Conservation (phyloP, 2,888 invertebrate species). For the Notocelia uddmanniana region DNA sequence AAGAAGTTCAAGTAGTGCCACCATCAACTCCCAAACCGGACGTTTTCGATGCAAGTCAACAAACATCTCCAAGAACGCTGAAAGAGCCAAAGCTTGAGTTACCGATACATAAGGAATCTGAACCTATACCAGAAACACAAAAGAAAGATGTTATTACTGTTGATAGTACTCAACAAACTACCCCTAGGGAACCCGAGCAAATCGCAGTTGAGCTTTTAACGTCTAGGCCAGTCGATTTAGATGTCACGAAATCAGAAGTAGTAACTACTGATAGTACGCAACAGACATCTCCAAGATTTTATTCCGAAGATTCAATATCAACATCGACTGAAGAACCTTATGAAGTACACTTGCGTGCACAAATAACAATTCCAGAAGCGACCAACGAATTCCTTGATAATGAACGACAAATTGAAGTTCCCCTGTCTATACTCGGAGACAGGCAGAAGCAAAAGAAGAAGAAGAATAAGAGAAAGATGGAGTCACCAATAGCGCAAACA, state of each 20-base stretch:
- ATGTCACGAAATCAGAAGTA: slow-evolving; percentile 52
- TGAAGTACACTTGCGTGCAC: slow-evolving; percentile 87
- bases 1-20: slow-evolving; percentile 20
- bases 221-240: slow-evolving; percentile 51
- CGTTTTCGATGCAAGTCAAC: slow-evolving; percentile 51
- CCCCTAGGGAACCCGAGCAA: slow-evolving; percentile 73
- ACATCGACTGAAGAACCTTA: slow-evolving; percentile 85
- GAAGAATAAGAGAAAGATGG: slow-evolving; percentile 74
- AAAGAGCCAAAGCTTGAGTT: slow-evolving; percentile 42
- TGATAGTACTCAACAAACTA: slow-evolving; percentile 83
- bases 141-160: slow-evolving; percentile 52
- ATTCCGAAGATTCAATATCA: slow-evolving; percentile 81
- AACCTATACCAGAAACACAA: slow-evolving; percentile 38
- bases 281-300: slow-evolving; percentile 87
- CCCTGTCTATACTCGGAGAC: slow-evolving; percentile 67
- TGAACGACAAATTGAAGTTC: slow-evolving; percentile 68
- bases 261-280: slow-evolving; percentile 57
- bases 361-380: slow-evolving; percentile 83
- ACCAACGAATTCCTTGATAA: slow-evolving; percentile 73
- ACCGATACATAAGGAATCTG: slow-evolving; percentile 48
- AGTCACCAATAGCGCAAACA: slow-evolving; percentile 68
- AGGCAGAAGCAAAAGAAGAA: slow-evolving; percentile 75
- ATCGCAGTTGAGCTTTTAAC: slow-evolving; percentile 32
- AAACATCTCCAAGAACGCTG: slow-evolving; percentile 57
- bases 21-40: slow-evolving; percentile 49